phyloP scores from a whole-genome alignment of 2,797 vertebrate species.

The Cynopterus sphinx region DNA sequence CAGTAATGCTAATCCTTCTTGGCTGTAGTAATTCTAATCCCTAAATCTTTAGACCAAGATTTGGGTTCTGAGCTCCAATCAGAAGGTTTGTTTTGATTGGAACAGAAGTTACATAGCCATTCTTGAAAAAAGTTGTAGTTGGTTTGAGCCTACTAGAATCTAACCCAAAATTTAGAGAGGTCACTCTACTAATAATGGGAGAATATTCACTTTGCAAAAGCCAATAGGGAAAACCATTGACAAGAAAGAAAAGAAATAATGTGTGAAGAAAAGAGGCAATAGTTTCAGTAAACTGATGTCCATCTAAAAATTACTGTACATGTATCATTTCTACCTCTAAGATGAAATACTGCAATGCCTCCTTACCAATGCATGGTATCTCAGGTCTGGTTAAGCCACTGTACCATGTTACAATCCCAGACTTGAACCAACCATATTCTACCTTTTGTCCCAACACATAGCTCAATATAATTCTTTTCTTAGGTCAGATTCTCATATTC shows the following conservation, averaged over 20 bases:
- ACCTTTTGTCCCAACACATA: not conserved
- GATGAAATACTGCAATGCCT: not conserved
- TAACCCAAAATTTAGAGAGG: not conserved
- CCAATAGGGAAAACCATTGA: not conserved
- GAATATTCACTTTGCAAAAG: not conserved
- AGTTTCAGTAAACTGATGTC: not conserved
- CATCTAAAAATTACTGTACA: not conserved
- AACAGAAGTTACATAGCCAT: not conserved
- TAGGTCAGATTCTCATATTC: not conserved
- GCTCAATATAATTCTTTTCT: not conserved
- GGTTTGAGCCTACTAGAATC: not conserved
- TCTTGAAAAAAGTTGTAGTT: not conserved
- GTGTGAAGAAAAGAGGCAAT: not conserved
- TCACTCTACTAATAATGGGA: not conserved
- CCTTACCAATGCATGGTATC: not conserved
- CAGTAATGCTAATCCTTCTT: not conserved
- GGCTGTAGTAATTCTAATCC: not conserved
- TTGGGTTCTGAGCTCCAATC: not conserved
- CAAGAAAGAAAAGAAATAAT: not conserved
- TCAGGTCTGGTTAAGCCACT: not conserved
- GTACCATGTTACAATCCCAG: not conserved
- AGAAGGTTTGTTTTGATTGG: not conserved
- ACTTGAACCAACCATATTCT: not conserved
- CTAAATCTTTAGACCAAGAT: not conserved
- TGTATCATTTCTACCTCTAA: not conserved